These are phyloP conservation scores for Kryptopterus vitreolus DNA, from an alignment of 2,797 vertebrate genomes.

Conservation along the genomic window DNA sequence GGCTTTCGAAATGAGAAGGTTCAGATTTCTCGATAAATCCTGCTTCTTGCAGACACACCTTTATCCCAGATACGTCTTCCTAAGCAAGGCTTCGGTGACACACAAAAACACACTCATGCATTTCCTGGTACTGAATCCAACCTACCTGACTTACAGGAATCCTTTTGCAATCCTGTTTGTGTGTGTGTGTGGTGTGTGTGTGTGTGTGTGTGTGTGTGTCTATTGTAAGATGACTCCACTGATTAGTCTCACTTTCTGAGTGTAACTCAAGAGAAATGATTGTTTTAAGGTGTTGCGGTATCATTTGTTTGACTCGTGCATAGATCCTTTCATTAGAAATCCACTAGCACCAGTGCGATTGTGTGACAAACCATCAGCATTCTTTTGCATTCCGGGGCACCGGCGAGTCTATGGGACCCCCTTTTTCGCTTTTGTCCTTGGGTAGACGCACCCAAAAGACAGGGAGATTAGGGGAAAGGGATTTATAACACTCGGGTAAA, in stretches of 20 bases:
- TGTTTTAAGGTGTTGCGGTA: conserved; percentile 15
- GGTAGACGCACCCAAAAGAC: conserved; percentile 54
- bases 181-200: no score
- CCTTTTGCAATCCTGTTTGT: conserved; percentile 50
- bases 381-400: conserved; percentile 47
- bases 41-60: conserved; percentile 70
- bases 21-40: conserved; percentile 66
- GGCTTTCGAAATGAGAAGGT: neutral
- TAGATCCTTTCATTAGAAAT: conserved; percentile 28
- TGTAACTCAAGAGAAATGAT: conserved; percentile 4
- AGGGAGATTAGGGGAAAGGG: conserved; percentile 78
- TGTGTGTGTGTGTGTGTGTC: no score
- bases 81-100: conserved; percentile 69
- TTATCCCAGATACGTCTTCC: conserved; percentile 74
- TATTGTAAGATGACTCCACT: conserved; percentile 43
- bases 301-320: conserved; percentile 31
- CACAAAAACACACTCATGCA: conserved; percentile 54
- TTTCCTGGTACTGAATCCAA: conserved; percentile 68
- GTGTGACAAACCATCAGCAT: neutral
- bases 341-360: conserved; percentile 8
- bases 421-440: conserved; percentile 57
- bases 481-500: conserved; percentile 79
- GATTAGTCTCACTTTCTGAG: conserved; percentile 29
- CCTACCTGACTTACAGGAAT: conserved; percentile 58
- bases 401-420: conserved; percentile 64